Evolutionary conservation across 2,888 invertebrate genomes (phyloP).

Genomic region (Drosophila prolongata): DNA sequence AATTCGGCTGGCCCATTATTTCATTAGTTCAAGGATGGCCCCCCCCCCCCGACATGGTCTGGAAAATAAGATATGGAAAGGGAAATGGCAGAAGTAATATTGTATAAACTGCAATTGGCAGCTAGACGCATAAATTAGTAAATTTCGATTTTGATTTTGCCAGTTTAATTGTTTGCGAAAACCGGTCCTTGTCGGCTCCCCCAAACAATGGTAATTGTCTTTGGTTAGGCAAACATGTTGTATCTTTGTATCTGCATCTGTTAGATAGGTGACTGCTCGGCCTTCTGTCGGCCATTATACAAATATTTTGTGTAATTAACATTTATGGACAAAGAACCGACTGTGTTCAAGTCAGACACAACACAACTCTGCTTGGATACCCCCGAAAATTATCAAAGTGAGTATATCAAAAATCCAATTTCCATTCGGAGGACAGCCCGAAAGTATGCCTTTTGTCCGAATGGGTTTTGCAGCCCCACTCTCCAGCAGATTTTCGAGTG

Average conservation of each 20-base stretch:
- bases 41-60: conserved; percentile 29
- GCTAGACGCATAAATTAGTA: conserved; percentile 77
- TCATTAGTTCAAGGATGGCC: conserved; percentile 62
- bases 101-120: conserved; percentile 56
- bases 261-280: conserved; percentile 18
- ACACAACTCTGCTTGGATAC: background rate
- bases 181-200: conserved; percentile 48
- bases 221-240: conserved; percentile 65
- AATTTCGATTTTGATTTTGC: conserved; percentile 78
- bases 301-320: conserved; percentile 58
- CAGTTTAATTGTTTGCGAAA: conserved; percentile 75
- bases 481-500: background rate
- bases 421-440: conserved; percentile 21
- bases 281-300: conserved; percentile 23
- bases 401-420: conserved; percentile 34
- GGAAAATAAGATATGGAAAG: background rate
- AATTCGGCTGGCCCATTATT: conserved; percentile 72
- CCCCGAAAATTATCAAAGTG: conserved; percentile 9
- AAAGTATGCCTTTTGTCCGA: conserved; percentile 37
- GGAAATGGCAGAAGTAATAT: conserved; percentile 1
- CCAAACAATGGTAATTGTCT: conserved; percentile 47
- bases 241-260: conserved; percentile 68
- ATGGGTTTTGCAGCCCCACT: background rate
- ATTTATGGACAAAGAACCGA: conserved; percentile 61
- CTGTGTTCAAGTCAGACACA: conserved; percentile 11